These are phyloP conservation scores for Phengaris arion DNA, from an alignment of 2,888 invertebrate species.

Conservation along the genomic window DNA sequence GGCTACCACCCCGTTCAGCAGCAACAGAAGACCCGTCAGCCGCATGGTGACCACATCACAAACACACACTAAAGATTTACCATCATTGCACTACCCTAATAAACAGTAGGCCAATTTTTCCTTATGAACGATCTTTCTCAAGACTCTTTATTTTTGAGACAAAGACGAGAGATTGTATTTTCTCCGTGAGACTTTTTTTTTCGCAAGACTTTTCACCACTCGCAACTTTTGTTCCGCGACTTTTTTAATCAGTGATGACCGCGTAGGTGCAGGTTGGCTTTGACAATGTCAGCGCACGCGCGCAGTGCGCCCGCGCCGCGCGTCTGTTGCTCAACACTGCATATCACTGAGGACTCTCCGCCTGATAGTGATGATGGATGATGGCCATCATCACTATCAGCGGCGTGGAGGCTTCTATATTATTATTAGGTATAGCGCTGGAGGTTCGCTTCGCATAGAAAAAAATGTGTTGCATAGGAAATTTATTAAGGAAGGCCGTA, in stretches of 20 bases:
- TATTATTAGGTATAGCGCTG: too few relatives aligned
- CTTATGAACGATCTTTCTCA: neutral
- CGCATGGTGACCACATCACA: conserved; percentile 67
- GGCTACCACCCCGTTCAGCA: conserved; percentile 57
- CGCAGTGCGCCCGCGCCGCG: conserved; percentile 53
- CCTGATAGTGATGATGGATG: conserved; percentile 31
- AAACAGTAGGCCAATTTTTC: conserved; percentile 6
- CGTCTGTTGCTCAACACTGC: conserved; percentile 66
- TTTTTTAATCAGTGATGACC: conserved; percentile 47
- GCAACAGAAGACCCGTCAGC: conserved; percentile 59
- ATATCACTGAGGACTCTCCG: conserved; percentile 39
- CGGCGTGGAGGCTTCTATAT: neutral
- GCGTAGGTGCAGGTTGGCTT: conserved; percentile 54
- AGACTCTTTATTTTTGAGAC: neutral
- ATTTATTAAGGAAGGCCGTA: too few relatives aligned
- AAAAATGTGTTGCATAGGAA: too few relatives aligned
- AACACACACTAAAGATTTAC: conserved; percentile 36
- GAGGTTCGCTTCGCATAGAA: too few relatives aligned
- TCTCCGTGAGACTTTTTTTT: neutral
- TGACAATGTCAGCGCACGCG: conserved; percentile 68
- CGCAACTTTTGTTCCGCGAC: neutral
- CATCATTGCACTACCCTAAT: conserved; percentile 33
- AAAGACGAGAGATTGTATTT: too few relatives aligned
- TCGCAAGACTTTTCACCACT: neutral
- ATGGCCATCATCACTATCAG: conserved; percentile 5